phyloP scores from a whole-genome alignment of 2,113 vertebrate genomes.

The Tragelaphus imberbis region DNA sequence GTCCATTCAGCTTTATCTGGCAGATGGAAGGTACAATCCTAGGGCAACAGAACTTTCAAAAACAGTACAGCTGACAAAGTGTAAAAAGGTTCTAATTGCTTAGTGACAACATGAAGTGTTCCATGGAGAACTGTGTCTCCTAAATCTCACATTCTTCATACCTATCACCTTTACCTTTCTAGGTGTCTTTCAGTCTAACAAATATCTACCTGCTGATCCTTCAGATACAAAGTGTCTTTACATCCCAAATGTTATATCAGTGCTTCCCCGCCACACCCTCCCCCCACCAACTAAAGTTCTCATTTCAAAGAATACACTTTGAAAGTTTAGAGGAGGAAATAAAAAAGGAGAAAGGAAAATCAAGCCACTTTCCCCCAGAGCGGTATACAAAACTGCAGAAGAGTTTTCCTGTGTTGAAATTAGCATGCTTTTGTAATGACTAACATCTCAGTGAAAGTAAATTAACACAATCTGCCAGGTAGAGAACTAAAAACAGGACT shows the following conservation, averaged over 20 bases:
- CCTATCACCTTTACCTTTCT: not conserved
- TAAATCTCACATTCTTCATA: not conserved
- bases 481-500: constrained; percentile 32
- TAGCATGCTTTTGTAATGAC: constrained; percentile 23
- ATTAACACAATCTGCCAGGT: not conserved
- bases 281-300: not conserved
- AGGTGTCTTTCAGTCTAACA: not conserved
- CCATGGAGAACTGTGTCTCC: constrained; percentile 1
- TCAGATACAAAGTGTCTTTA: not conserved
- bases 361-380: not conserved
- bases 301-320: not conserved
- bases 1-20: constrained; percentile 18
- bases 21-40: constrained; percentile 17
- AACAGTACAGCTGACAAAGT: not conserved
- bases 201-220: not conserved
- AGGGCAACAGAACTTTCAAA: constrained; percentile 4
- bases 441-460: constrained; percentile 33
- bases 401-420: constrained; percentile 35
- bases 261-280: accelerated
- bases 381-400: not conserved
- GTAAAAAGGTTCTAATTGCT: not conserved
- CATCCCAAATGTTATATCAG: constrained; percentile 22
- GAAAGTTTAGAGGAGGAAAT: not conserved
- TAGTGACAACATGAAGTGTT: not conserved
- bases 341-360: not conserved